Conservation (phyloP, 2,888 invertebrate genomes). For the Agrypnus murinus region DNA sequence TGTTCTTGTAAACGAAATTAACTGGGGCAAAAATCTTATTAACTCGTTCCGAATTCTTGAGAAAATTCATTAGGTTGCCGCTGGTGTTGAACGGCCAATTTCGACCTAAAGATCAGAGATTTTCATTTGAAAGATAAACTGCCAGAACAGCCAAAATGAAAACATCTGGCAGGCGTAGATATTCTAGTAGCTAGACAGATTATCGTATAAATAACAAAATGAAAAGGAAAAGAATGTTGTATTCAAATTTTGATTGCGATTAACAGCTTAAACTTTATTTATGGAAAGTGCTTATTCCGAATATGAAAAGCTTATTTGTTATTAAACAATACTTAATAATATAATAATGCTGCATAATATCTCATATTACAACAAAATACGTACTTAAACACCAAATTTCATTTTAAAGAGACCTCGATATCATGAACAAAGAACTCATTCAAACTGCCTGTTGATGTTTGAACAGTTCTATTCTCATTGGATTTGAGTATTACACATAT, state of each 20-base stretch:
- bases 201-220: neutral
- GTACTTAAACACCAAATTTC: neutral
- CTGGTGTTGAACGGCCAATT: slow-evolving; percentile 29
- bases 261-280: too few species aligned
- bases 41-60: slow-evolving; percentile 31
- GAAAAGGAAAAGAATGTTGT: too few species aligned
- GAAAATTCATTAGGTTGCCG: slow-evolving; percentile 27
- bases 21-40: slow-evolving; percentile 38
- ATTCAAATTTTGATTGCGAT: too few species aligned
- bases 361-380: neutral
- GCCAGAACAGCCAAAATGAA: neutral
- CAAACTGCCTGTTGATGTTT: neutral
- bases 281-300: too few species aligned
- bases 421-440: neutral
- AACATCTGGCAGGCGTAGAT: neutral
- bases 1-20: slow-evolving; percentile 33
- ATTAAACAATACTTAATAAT: too few species aligned
- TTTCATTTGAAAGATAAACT: slow-evolving; percentile 1
- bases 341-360: too few species aligned
- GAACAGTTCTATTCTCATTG: slow-evolving; percentile 2
- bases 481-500: too few species aligned
- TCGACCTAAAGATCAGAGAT: slow-evolving; percentile 6
- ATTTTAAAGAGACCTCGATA: neutral
- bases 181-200: neutral
- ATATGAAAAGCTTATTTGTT: too few species aligned